Base-by-base conservation (phyloP, 2,113 vertebrate genomes). In the Orycteropus afer region DNA sequence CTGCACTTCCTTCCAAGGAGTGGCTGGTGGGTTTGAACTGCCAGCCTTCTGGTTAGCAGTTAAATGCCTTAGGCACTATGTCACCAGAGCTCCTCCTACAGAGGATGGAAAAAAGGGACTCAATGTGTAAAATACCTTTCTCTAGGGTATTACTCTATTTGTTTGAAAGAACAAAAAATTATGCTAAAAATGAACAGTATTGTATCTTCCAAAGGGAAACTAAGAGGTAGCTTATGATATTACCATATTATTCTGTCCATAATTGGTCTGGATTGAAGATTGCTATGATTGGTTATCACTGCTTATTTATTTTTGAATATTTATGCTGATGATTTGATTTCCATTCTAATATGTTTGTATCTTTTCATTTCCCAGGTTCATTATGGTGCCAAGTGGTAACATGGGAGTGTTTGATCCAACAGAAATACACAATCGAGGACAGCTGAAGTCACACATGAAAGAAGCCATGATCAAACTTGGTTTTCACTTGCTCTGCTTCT, bases 381-480 rank as follows among this genome's bases (percentile, higher is more conserved):
- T 99, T 69, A 99, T 99, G 98, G 99, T 99, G 90, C 99, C 99
- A 5, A 98, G 99, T 98, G 99, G 99, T 76, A 99, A 99, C 98
- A 99, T 99, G 99, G 99, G 99, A 7, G 99, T 99, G 55, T 99
- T 99, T 98, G 99, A 99, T 97, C 99, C 99, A 23, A 99, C 99
- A 37, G 99, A 99, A 98, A 99, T 99, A 96, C 99, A 99, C 97
- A 99, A 99, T 96, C 98, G 99, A 91, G 99, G 99, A 61, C 99
- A 99, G 96, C 98, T 99, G 79, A 99, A 99, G 97, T 99, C 99
- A 11, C 99, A 99, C 97, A 99, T 99, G 99, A 99, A 99, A 94
- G 99, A 99, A 98, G 99, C 99, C 95, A 99, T 99, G 99, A 99
- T 99, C 96, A 99, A 99, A 97, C 98, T 99, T 59, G 99, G 99